Base-by-base conservation (phyloP, 2,113 vertebrate species). In the Rattus rattus region DNA sequence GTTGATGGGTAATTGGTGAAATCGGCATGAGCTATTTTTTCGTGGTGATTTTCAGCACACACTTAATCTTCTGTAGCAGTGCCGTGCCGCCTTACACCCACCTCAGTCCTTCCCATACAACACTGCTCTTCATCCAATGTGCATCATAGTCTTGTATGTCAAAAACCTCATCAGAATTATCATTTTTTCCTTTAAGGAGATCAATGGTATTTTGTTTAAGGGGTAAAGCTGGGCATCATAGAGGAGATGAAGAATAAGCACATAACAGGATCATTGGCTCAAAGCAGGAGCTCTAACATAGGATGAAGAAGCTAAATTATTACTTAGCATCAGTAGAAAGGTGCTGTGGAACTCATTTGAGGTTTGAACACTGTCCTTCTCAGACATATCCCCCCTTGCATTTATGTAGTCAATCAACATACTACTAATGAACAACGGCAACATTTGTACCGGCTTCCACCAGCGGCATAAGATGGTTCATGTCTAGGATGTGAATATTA, bases 401-500 rank as follows among this genome's bases (percentile, higher is more conserved):
- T 63, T 61, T 59, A 59, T 19, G 16, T 79, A 94, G 80, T n/a
- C 24, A 77, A 7, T 8, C n/a, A 3, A 67, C 56, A 65, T 28
- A 43, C 24, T 39, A 17, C 43, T 87, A n/a, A 84, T 67, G 76
- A 97, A 79, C 63, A 47, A 13, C 56, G 1, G 22, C n/a, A 47
- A 26, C 85, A 79, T 8, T 92, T 83, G 69, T 36, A 67, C 77
- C 81, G 19, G 73, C 17, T 73, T 88, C 13, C 59, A 81, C 5
- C 36, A 56, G 7, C 10, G 67, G n/a, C 28, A 86, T 61, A 63
- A 43, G 12, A 67, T 47, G 36, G 49, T n/a, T n/a, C n/a, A n/a
- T 43, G 12, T 91, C 90, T 61, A 67, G 26, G 33, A 43, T 95
- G 91, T 92, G 90, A 88, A 93, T n/a, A 72, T 91, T 88, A 26